A percentile compares a stretch with the other conserved stretches of the same genome.
phyloP scores from a whole-genome alignment of 2,888 invertebrate species.

The Lapara coniferarum region DNA sequence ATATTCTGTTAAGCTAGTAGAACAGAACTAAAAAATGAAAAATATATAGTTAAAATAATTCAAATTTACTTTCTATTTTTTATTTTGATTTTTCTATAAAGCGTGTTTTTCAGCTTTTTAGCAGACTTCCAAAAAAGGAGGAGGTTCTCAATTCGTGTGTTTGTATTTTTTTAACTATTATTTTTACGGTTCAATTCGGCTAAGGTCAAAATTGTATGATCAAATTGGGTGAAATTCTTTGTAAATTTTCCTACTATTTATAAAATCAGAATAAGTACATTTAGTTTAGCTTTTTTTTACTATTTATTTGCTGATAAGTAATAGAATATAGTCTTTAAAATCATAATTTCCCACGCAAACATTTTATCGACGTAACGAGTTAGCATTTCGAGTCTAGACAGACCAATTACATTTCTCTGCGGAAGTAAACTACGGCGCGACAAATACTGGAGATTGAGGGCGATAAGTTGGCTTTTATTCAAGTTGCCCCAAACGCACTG shows the following conservation, averaged over 20 bases:
- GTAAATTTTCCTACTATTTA: too few relatives aligned
- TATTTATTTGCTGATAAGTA: neutral
- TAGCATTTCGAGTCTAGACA: conserved; percentile 2
- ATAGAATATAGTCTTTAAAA: neutral
- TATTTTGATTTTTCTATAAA: too few relatives aligned
- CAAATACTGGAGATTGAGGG: conserved; percentile 10
- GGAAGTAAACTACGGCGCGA: neutral
- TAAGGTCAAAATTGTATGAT: conserved; percentile 18
- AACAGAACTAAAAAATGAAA: too few relatives aligned
- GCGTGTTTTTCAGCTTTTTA: too few relatives aligned
- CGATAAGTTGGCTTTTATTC: conserved; percentile 7
- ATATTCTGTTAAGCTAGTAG: too few relatives aligned
- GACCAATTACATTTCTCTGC: neutral
- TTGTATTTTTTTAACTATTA: too few relatives aligned
- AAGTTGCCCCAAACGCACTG: neutral
- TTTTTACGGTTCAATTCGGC: neutral
- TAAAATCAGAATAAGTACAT: too few relatives aligned
- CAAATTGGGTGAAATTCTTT: neutral
- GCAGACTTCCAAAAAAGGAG: too few relatives aligned
- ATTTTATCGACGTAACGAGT: neutral
- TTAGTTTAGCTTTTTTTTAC: too few relatives aligned
- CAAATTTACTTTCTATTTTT: too few relatives aligned
- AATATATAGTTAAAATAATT: too few relatives aligned
- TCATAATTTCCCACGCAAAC: neutral
- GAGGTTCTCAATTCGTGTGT: too few relatives aligned